A percentile compares a stretch with the other conserved stretches of the same genome.
Evolutionary conservation across 2,113 vertebrate species (phyloP).

Genomic region (Ranitomeya variabilis): DNA sequence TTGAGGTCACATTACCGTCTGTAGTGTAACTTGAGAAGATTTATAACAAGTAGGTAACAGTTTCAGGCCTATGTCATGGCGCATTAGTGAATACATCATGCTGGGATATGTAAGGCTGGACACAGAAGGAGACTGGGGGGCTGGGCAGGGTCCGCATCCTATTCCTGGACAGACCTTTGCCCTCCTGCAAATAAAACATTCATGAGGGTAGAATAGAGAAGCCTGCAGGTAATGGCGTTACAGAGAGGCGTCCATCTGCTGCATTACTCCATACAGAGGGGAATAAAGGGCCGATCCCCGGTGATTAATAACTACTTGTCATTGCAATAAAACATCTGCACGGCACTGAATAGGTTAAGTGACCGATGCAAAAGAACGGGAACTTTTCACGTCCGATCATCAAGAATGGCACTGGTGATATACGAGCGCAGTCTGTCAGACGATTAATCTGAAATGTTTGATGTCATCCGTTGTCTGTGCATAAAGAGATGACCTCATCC

Average conservation of each 20-base stretch:
- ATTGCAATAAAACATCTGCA: conserved; percentile 28
- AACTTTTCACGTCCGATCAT: background rate
- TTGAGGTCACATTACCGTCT: conserved; percentile 60
- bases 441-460: too few species aligned
- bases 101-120: conserved; percentile 62
- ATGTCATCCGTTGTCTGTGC: background rate
- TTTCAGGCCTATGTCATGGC: conserved; percentile 71
- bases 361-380: background rate
- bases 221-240: conserved; percentile 45
- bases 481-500: background rate
- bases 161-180: conserved; percentile 63
- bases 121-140: conserved; percentile 59
- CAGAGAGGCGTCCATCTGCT: conserved; percentile 26
- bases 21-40: conserved; percentile 81
- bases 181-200: conserved; percentile 57
- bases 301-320: conserved; percentile 8
- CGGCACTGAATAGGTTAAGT: conserved; percentile 5
- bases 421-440: background rate
- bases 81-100: conserved; percentile 69
- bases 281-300: background rate
- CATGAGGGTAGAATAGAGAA: conserved; percentile 44
- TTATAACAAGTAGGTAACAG: conserved; percentile 83
- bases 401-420: background rate
- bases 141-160: conserved; percentile 62
- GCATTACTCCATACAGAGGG: conserved; percentile 35